Conservation (phyloP, 2,888 invertebrate genomes). For the Nymphalis polychloros region DNA sequence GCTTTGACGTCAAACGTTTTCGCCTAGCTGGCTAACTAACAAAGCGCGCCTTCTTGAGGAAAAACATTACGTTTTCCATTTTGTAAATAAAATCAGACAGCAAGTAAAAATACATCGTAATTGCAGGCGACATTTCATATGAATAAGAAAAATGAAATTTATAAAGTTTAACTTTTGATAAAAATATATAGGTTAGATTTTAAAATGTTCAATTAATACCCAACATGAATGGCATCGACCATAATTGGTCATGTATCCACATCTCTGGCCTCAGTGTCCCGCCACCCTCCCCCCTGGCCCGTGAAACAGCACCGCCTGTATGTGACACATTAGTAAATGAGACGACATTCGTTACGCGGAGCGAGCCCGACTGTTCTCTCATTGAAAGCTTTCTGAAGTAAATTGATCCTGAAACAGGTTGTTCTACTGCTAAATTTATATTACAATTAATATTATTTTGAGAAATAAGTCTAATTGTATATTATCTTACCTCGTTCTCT, state of each 20-base stretch:
- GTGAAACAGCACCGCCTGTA: slow-evolving; percentile 80
- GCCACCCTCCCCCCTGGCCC: slow-evolving; percentile 41
- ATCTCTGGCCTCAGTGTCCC: slow-evolving; percentile 12
- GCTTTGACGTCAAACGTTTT: slow-evolving; percentile 60
- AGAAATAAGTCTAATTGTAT: background rate
- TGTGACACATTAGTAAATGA: slow-evolving; percentile 83
- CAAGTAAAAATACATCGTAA: slow-evolving; percentile 35
- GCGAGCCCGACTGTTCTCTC: slow-evolving; percentile 44
- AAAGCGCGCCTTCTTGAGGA: slow-evolving; percentile 42
- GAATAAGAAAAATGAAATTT: slow-evolving; percentile 5
- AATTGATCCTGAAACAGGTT: slow-evolving; percentile 33
- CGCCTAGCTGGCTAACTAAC: slow-evolving; percentile 47
- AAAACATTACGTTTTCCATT: slow-evolving; percentile 50
- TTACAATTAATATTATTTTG: slow-evolving; percentile 2
- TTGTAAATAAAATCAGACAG: slow-evolving; percentile 45
- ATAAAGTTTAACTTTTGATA: background rate
- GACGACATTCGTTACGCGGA: slow-evolving; percentile 80
- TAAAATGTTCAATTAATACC: background rate
- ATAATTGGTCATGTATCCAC: slow-evolving; percentile 20
- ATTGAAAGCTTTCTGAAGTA: slow-evolving; percentile 52
- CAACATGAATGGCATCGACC: slow-evolving; percentile 8
- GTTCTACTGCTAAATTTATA: slow-evolving; percentile 22
- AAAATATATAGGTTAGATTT: background rate
- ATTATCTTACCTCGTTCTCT: too few relatives aligned
- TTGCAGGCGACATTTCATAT: slow-evolving; percentile 19